Percentiles rank a stretch among this genome's conserved stretches.
These are phyloP conservation scores for Trissolcus basalis DNA, from an alignment of 1,140 invertebrate species.

Conservation along the genomic window DNA sequence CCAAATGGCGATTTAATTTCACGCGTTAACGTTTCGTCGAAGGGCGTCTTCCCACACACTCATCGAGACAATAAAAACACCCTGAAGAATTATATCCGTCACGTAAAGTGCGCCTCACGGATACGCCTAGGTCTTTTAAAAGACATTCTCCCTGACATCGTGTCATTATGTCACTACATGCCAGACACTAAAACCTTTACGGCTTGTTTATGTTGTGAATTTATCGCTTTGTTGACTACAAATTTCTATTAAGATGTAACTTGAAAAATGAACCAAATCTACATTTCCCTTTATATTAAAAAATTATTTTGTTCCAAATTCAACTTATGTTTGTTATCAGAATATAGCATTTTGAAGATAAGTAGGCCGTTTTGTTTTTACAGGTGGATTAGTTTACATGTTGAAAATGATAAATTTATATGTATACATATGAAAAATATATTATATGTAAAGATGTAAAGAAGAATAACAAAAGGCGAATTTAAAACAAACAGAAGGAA, in stretches of 20 bases:
- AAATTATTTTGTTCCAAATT: too few relatives aligned
- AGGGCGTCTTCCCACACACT: slow-evolving; percentile 25
- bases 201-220: slow-evolving; percentile 66
- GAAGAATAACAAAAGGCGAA: not conserved
- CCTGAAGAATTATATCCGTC: slow-evolving; percentile 63
- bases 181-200: slow-evolving; percentile 69
- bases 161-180: slow-evolving; percentile 32
- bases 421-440: too few relatives aligned
- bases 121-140: slow-evolving; percentile 46
- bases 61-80: slow-evolving; percentile 67
- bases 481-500: too few relatives aligned
- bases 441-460: too few relatives aligned
- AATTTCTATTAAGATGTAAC: slow-evolving; percentile 6
- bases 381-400: too few relatives aligned
- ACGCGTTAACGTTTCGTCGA: slow-evolving; percentile 4
- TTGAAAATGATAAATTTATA: too few relatives aligned
- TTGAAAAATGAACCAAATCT: too few relatives aligned
- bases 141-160: slow-evolving; percentile 8
- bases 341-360: too few relatives aligned
- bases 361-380: too few relatives aligned
- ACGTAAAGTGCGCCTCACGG: slow-evolving; percentile 54
- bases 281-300: too few relatives aligned
- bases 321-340: too few relatives aligned
- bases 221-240: slow-evolving; percentile 20
- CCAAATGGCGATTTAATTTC: slow-evolving; percentile 20